These are phyloP conservation scores for Muraenolepis orangiensis DNA, from an alignment of 2,797 vertebrate species.

Conservation along the genomic window DNA sequence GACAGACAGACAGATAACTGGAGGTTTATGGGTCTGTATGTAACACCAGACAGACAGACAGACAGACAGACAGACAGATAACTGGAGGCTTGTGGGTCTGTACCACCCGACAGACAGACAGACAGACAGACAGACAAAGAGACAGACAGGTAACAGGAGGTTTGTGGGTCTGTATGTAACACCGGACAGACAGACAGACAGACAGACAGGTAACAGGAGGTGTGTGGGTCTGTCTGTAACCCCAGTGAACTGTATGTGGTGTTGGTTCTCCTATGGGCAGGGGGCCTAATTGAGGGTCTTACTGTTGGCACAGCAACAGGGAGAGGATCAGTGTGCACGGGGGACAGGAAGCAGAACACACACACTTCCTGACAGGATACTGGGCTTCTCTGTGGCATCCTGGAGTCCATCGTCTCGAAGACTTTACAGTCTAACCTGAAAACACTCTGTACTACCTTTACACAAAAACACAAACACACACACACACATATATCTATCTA, in stretches of 20 bases:
- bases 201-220: background rate
- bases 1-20: background rate
- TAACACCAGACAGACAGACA: background rate
- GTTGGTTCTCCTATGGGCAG: background rate
- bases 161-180: too few species aligned
- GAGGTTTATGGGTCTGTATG: background rate
- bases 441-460: conserved; percentile 37
- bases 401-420: conserved; percentile 64
- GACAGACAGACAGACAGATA: too few species aligned
- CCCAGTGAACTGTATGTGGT: background rate
- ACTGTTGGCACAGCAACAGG: conserved; percentile 46
- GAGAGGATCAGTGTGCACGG: conserved; percentile 40
- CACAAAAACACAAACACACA: background rate
- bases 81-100: too few species aligned
- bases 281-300: conserved; percentile 32
- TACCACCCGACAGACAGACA: background rate
- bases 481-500: too few species aligned
- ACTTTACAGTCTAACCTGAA: conserved; percentile 40
- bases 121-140: background rate
- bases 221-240: background rate
- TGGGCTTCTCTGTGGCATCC: conserved; percentile 67
- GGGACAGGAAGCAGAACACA: conserved; percentile 65
- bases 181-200: background rate
- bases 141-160: too few species aligned
- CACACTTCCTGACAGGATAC: conserved; percentile 76